Evolutionary conservation across 2,888 invertebrate species (phyloP), one percentile per base, ranked within the genome.

Genomic region (Calephelis perditalis): DNA sequence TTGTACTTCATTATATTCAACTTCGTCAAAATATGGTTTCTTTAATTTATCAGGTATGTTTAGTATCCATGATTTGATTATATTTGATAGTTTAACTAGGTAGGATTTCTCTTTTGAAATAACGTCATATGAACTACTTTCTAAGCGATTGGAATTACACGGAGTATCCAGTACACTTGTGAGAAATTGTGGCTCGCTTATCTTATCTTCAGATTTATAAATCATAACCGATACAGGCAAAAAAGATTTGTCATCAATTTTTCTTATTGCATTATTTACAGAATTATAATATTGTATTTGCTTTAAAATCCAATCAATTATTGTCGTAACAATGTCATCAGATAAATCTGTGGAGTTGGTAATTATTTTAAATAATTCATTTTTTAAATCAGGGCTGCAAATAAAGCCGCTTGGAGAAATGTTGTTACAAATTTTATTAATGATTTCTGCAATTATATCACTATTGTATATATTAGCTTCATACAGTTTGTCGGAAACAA

Each of bases 11-110:
- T 26, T 60, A 26, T 67, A 62, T 36, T 59, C 57, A 36, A 46
- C 57, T 61, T 59, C 63, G 26, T 58, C 52, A 35, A 57, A 62
- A 46, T 61, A 59, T 10, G 52, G 7, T 52, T 56, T 62, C 9
- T 47, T 45, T 10, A 46, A 45, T 45, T 62, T 58, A 35, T 56
- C 56, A 12, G 65, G 63, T 56, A 65, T 61, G 36, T 45, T 60
- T 45, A 56, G 59, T n/a, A 69, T 47, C 69, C 70, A 70, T 8
- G 58, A 10, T n/a, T 59, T 56, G 35, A 70, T 64, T 55, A 60
- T 35, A 44, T 62, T 57, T 44, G 63, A 58, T 52, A 70, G 59
- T 40, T 66, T 58, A 26, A 61, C 46, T 4, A 60, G 15, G 46
- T 64, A 68, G 5, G 12, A 55, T 15, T 36, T 59, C 46, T 66